Conservation (phyloP, 2,113 vertebrate genomes). For the Pluvianellus socialis region DNA sequence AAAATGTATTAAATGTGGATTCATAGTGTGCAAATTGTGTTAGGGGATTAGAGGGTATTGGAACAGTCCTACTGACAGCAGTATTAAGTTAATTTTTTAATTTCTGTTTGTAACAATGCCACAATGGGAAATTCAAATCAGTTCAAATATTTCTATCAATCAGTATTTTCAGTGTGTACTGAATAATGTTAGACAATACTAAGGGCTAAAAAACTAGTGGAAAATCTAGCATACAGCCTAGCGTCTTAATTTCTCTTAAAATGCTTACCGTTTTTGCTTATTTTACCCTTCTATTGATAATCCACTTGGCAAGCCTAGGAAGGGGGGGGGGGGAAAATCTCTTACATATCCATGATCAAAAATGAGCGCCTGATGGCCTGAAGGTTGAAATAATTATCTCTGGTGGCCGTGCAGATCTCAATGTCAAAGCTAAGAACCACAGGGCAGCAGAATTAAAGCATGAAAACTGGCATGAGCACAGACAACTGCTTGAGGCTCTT, state of each 20-base stretch:
- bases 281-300: constrained; percentile 74
- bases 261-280: constrained; percentile 68
- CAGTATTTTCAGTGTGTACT: neutral
- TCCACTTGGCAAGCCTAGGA: constrained; percentile 73
- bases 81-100: neutral
- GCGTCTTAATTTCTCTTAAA: constrained; percentile 57
- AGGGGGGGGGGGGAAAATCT: constrained; percentile 6
- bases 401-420: constrained; percentile 85
- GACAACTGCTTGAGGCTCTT: constrained; percentile 90
- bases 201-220: neutral
- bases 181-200: neutral
- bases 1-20: neutral
- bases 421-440: constrained; percentile 86
- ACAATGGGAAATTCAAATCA: neutral
- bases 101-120: neutral
- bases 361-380: constrained; percentile 83
- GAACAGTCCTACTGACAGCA: neutral
- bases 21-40: neutral
- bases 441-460: constrained; percentile 86
- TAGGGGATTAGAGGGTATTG: neutral
- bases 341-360: constrained; percentile 88
- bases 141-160: neutral
- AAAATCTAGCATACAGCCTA: neutral
- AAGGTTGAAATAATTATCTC: constrained; percentile 91
- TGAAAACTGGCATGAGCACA: constrained; percentile 90